Conservation (phyloP, 2,888 invertebrate species). For the Amaurobius ferox region DNA sequence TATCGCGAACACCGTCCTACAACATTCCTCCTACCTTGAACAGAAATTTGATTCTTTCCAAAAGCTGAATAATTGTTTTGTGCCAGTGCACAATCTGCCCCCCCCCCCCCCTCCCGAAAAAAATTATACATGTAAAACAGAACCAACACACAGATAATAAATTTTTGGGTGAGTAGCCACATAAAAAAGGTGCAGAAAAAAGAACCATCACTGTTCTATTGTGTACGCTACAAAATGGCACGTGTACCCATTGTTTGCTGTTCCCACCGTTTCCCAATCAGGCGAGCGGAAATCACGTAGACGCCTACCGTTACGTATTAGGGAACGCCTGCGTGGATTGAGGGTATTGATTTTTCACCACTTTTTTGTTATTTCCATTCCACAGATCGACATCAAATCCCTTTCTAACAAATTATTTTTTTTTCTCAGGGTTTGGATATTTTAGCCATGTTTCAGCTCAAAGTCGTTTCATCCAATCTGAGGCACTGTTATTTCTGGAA, state of each 20-base stretch:
- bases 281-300: constrained; percentile 56
- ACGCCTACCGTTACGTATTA: constrained; percentile 28
- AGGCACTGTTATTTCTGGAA: constrained; percentile 6
- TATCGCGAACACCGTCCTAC: too few species aligned
- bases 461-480: constrained; percentile 17
- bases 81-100: too few species aligned
- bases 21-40: too few species aligned
- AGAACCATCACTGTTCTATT: constrained; percentile 36
- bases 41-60: too few species aligned
- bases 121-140: constrained; percentile 46
- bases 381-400: constrained; percentile 53
- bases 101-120: too few species aligned
- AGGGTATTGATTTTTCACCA: constrained; percentile 31
- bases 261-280: constrained; percentile 49
- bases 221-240: constrained; percentile 35
- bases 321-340: constrained; percentile 25
- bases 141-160: not conserved
- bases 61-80: too few species aligned
- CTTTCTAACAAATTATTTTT: constrained; percentile 63
- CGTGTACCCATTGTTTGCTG: constrained; percentile 63
- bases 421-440: constrained; percentile 7
- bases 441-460: constrained; percentile 14
- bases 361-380: constrained; percentile 19
- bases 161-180: not conserved
- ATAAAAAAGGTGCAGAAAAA: constrained; percentile 1